phyloP scores from a whole-genome alignment of 2,113 vertebrate species.

The Vanacampus margaritifer region DNA sequence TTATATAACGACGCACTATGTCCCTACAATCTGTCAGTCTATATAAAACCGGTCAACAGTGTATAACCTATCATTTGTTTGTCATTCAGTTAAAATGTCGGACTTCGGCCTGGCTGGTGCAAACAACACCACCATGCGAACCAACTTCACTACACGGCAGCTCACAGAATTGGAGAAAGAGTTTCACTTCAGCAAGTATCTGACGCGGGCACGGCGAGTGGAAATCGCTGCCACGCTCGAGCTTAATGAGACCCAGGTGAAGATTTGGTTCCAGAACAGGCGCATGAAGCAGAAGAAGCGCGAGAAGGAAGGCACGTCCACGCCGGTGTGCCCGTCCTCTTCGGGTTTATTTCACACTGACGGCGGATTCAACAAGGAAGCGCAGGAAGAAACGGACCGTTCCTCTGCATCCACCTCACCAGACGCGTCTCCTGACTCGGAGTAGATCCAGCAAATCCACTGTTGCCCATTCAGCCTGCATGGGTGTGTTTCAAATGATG shows the following conservation, averaged over 20 bases:
- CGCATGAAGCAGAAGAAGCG: slow-evolving; percentile 98
- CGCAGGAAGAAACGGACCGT: slow-evolving; percentile 82
- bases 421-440: slow-evolving; percentile 84
- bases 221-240: slow-evolving; percentile 92
- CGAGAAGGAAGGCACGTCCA: slow-evolving; percentile 82
- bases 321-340: slow-evolving; percentile 26
- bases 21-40: background rate
- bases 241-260: slow-evolving; percentile 95
- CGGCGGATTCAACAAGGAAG: slow-evolving; percentile 69
- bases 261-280: slow-evolving; percentile 98
- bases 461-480: background rate
- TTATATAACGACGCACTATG: background rate
- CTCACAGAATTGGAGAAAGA: slow-evolving; percentile 98
- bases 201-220: slow-evolving; percentile 88
- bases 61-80: background rate
- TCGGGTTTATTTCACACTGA: slow-evolving; percentile 19
- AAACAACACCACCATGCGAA: slow-evolving; percentile 82
- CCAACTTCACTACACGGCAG: slow-evolving; percentile 95
- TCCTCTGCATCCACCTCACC: slow-evolving; percentile 86
- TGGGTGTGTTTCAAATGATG: background rate
- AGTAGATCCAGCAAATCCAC: slow-evolving; percentile 35
- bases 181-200: slow-evolving; percentile 97
- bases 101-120: slow-evolving; percentile 77
- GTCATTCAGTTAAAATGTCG: slow-evolving; percentile 76
- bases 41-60: background rate